phyloP scores from a whole-genome alignment of 2,888 invertebrate species.

The Sericinus montela region DNA sequence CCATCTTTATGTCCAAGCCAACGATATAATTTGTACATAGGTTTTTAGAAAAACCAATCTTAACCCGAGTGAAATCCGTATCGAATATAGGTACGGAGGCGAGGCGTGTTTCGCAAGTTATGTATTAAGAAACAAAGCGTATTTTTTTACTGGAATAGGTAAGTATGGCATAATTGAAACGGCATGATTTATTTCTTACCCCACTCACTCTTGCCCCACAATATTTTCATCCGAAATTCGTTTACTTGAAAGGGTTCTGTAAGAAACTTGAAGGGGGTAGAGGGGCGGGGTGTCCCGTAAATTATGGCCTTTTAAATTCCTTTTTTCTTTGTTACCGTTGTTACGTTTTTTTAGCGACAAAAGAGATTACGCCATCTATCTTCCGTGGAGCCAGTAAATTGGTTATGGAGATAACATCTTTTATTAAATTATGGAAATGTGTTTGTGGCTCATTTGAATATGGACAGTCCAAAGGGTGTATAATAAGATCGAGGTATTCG shows the following conservation, averaged over 20 bases:
- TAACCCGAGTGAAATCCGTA: too few species aligned
- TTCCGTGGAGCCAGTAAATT: constrained; percentile 44
- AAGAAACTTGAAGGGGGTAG: constrained; percentile 26
- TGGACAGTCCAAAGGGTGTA: constrained; percentile 17
- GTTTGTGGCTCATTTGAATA: constrained; percentile 18
- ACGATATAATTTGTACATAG: too few species aligned
- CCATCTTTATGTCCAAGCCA: too few species aligned
- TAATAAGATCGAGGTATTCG: constrained; percentile 6
- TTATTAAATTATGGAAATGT: constrained; percentile 29
- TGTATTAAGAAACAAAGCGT: constrained; percentile 25
- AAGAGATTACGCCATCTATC: constrained; percentile 67
- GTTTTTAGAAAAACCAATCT: too few species aligned
- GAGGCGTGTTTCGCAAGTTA: too few species aligned
- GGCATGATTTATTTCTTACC: constrained; percentile 53
- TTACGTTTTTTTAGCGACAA: constrained; percentile 63
- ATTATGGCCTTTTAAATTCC: constrained; percentile 69
- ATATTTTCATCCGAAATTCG: constrained; percentile 23
- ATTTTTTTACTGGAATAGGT: constrained; percentile 28
- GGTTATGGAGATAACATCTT: constrained; percentile 39
- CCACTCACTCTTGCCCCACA: constrained; percentile 23
- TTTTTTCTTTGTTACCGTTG: constrained; percentile 63
- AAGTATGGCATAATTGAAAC: constrained; percentile 61
- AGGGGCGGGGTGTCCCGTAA: constrained; percentile 35
- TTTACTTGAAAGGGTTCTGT: constrained; percentile 45
- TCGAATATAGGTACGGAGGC: too few species aligned